Base-by-base conservation (phyloP, 2,888 invertebrate genomes). In the Tricholauxania praeusta region DNA sequence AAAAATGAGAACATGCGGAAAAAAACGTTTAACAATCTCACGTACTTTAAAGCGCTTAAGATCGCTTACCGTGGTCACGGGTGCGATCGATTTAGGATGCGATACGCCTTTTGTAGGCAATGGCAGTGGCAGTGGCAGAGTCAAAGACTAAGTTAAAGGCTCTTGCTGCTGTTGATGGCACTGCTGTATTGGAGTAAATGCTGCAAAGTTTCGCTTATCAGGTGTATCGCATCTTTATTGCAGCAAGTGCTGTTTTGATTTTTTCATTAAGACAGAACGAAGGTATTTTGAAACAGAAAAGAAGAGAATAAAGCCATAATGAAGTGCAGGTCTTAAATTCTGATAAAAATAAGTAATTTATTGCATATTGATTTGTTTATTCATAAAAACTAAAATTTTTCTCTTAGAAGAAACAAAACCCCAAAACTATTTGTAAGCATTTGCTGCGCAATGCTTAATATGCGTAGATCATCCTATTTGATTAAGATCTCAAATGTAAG, bases 21-120 rank as follows among this genome's bases (percentile, higher is more conserved):
- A 49, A 19, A 49, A 55, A 32, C 83, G 82, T 84, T 84, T 84
- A 84, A 84, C 83, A 85, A 83, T 84, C 85, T 85, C 85, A 84
- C 84, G 85, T 84, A 82, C 81, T 74, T 77, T 81, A 78, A 80
- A 83, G 81, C 82, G 81, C 78, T 79, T 78, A 74, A 76, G 78
- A 78, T 19, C 17, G 51, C 32, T 63, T 63, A 17, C 19, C 52
- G 15, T 48, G 47, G 52, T 51, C 32, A 32, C 51, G 72, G 67
- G 67, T 67, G 72, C 72, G 72, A 72, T 72, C 62, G 60, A 60
- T 72, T 72, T 53, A 55, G 67, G 47, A 52, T 59, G 63, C 39
- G 67, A 48, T 53, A 72, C 72, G 72, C 72, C 72, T 28, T 60
- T 60, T 59, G 49, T 32, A 39, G 17, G 47, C 6, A 32, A 57